phyloP scores from a whole-genome alignment of 2,797 vertebrate genomes.

The Sebastes hubbsi region DNA sequence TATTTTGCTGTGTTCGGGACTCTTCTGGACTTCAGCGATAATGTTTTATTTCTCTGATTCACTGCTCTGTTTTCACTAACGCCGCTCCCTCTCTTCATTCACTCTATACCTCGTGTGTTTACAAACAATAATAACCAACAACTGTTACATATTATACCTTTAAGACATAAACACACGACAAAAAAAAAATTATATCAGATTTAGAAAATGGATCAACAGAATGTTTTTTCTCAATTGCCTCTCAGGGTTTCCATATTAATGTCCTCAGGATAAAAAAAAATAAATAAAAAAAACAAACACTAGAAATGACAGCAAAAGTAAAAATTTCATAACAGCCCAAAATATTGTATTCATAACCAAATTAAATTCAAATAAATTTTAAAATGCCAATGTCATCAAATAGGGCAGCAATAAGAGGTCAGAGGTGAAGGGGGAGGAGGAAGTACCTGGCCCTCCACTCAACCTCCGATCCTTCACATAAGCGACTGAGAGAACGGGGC shows the following conservation, averaged over 20 bases:
- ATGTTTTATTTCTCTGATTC: not conserved
- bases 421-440: slow-evolving; percentile 81
- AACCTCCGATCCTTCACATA: slow-evolving; percentile 99
- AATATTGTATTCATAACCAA: slow-evolving; percentile 47
- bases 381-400: slow-evolving; percentile 60
- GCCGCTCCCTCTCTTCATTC: no score
- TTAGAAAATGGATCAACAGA: not conserved
- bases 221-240: not conserved
- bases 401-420: slow-evolving; percentile 69
- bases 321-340: slow-evolving; percentile 51
- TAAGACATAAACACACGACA: not conserved
- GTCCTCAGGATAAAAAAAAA: not conserved
- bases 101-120: no score
- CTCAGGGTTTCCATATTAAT: slow-evolving; percentile 5
- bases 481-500: slow-evolving; percentile 88
- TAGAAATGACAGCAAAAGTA: slow-evolving; percentile 48
- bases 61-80: no score
- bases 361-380: slow-evolving; percentile 41
- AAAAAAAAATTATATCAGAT: not conserved
- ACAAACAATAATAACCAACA: no score
- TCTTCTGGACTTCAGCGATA: not conserved
- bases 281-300: not conserved
- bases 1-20: no score
- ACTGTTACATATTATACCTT: not conserved
- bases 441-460: slow-evolving; percentile 97